Conservation (phyloP, 2,113 vertebrate species). For the Pheucticus melanocephalus region DNA sequence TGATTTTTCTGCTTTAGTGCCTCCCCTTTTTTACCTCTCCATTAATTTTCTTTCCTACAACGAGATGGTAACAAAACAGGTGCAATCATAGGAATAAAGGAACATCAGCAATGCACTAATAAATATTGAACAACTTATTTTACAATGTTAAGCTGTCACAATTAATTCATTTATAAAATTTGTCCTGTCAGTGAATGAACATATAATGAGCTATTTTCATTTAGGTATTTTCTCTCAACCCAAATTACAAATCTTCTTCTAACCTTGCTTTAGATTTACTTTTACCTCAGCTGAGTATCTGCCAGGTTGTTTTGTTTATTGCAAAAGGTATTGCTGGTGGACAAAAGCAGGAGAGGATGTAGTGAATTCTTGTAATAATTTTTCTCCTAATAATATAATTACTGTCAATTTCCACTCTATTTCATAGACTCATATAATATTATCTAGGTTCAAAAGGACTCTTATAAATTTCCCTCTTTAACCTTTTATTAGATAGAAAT, state of each 20-base stretch:
- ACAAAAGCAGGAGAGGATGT: neutral
- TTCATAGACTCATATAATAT: neutral
- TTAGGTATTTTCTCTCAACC: neutral
- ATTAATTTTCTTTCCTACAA: neutral
- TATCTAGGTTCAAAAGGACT: neutral
- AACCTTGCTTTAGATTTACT: neutral
- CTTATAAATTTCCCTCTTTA: neutral
- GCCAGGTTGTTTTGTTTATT: neutral
- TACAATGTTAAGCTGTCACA: neutral
- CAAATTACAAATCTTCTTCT: neutral
- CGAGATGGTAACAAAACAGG: neutral
- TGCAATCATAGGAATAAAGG: neutral
- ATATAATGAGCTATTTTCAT: neutral
- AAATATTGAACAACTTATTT: neutral
- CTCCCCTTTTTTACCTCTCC: neutral
- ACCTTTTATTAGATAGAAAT: neutral
- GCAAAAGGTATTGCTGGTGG: neutral
- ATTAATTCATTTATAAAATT: neutral
- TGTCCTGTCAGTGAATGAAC: neutral
- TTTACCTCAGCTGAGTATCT: neutral
- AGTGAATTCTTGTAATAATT: neutral
- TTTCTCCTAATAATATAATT: neutral
- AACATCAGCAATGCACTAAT: neutral
- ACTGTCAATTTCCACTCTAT: neutral
- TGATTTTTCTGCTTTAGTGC: neutral